phyloP scores from a whole-genome alignment of 2,888 invertebrate genomes.

The Acleris emargana region DNA sequence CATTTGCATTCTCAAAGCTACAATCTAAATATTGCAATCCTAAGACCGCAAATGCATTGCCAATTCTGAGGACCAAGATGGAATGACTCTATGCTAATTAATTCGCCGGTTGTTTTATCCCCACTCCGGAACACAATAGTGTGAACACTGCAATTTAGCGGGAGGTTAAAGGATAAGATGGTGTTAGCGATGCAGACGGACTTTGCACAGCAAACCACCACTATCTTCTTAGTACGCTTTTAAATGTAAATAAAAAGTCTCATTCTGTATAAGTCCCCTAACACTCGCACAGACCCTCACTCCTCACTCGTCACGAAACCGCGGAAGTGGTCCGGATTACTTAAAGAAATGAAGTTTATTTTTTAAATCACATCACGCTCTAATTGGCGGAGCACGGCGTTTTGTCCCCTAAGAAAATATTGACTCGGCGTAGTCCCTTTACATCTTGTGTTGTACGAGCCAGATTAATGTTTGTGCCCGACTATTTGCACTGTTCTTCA shows the following conservation, averaged over 20 bases:
- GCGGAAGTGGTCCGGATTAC: constrained; percentile 28
- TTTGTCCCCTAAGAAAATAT: constrained; percentile 81
- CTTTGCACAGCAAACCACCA: too few species aligned
- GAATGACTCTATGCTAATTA: too few species aligned
- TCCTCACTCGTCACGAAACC: constrained; percentile 19
- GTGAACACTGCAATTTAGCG: too few species aligned
- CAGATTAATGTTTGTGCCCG: constrained; percentile 81
- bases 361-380: constrained; percentile 79
- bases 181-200: too few species aligned
- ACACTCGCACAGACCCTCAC: constrained; percentile 10
- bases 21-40: too few species aligned
- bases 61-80: too few species aligned
- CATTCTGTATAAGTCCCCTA: not conserved
- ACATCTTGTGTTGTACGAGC: constrained; percentile 80
- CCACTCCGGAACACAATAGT: too few species aligned
- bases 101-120: too few species aligned
- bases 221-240: not conserved
- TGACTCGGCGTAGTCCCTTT: constrained; percentile 70
- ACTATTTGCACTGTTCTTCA: constrained; percentile 79
- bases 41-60: too few species aligned
- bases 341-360: constrained; percentile 74
- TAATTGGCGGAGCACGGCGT: constrained; percentile 73
- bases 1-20: too few species aligned
- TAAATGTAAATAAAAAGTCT: not conserved
- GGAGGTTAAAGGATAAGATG: too few species aligned